Base-by-base conservation (phyloP, 37 sponge, comb jelly and placozoan species). In the Agelas oroides region DNA sequence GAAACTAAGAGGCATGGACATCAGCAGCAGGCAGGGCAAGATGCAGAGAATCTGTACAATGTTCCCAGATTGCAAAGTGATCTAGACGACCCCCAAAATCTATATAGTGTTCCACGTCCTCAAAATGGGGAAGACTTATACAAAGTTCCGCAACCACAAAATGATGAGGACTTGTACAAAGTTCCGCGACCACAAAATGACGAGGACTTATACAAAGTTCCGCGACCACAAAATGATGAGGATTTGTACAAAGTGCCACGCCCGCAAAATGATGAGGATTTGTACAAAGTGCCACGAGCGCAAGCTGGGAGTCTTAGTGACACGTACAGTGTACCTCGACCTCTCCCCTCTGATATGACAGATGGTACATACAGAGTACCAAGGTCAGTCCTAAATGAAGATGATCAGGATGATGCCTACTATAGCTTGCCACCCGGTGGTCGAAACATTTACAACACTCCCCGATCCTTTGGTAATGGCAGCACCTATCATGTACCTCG, bases 211-310 rank as follows among this genome's bases (percentile, higher is more conserved):
- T 38, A 71, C 28, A 25, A 71, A 21, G 20, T 18, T 20, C 27
- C 37, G 40, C 53, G 46, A 71, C 13, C 53, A 71, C 24, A 2
- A 46, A 24, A 52, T 20, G 73, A 39, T 37, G 23, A 33, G 21
- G 2, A 11, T 17, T 2, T 61, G 23, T 77, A 77, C 63, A 77
- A 60, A 3, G 63, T 77, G 5, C 77, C 77, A n/a, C 21, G n/a
- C 2, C 73, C 73, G 3, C 17, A 46, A 46, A 5, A 5, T 63
- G 41, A 77, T 63, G 41, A 77, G 1, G n/a, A 35, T 2, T 24
- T 27, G 53, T 71, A 71, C 27, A 18, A 25, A 39, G 53, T 71
- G 3, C 73, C 73, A 46, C 33, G 73, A 46, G 17, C 73, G 8
- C 53, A 71, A 5, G 53, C 33, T 8, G 73, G 40, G 46, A 38